Conservation (phyloP, 2,113 vertebrate genomes). For the Erythrolamprus reginae region DNA sequence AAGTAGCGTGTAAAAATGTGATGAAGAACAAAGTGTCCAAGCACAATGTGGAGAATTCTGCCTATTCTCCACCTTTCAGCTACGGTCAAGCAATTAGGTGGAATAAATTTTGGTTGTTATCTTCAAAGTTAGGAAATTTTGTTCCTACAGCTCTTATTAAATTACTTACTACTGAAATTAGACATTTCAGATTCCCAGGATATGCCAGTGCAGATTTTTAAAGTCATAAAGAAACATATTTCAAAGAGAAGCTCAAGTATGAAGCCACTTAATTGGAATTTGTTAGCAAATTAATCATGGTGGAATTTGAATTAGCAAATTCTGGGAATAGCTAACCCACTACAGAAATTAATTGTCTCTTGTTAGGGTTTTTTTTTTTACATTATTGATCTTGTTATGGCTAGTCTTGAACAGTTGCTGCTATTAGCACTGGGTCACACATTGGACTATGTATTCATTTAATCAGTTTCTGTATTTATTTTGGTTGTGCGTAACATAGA, state of each 20-base stretch:
- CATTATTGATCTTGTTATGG: neutral
- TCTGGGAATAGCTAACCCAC: neutral
- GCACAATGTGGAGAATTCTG: neutral
- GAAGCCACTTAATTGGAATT: neutral
- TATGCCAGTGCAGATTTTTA: neutral
- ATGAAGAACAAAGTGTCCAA: neutral
- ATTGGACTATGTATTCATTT: neutral
- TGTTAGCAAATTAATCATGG: slow-evolving; percentile 1
- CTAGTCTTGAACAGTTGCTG: neutral
- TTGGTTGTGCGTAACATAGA: neutral
- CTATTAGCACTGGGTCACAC: neutral
- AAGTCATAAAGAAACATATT: neutral
- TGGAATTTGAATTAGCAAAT: neutral
- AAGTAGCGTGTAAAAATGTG: neutral
- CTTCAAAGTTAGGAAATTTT: neutral
- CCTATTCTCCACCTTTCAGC: neutral
- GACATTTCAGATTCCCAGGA: neutral
- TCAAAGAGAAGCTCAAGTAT: neutral
- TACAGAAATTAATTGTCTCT: neutral
- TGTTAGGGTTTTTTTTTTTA: slow-evolving; percentile 8
- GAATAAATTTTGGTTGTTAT: neutral
- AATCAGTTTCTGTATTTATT: neutral
- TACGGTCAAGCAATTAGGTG: neutral
- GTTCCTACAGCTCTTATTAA: neutral
- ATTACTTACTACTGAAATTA: neutral